These are phyloP conservation scores for Diglossa brunneiventris DNA, from an alignment of 2,113 vertebrate genomes.

Conservation along the genomic window DNA sequence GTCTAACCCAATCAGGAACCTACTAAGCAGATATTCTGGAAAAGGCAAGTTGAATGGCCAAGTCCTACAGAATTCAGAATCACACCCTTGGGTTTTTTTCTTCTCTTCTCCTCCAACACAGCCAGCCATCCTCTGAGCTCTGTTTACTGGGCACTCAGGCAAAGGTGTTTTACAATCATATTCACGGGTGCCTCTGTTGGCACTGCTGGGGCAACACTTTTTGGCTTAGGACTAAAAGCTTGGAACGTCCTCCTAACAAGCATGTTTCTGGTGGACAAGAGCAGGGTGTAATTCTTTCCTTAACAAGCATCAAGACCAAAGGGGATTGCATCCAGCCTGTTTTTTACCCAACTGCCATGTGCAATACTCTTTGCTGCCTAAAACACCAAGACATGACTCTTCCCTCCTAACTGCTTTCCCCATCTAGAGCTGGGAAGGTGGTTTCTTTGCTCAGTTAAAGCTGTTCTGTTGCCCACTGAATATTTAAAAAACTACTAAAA, in stretches of 20 bases:
- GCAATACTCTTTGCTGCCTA: neutral
- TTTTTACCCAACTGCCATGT: neutral
- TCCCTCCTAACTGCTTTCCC: neutral
- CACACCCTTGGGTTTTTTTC: rapidly evolving
- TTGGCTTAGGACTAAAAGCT: neutral
- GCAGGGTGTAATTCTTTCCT: neutral
- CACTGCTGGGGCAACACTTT: neutral
- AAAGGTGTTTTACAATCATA: neutral
- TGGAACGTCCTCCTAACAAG: neutral
- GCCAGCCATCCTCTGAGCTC: neutral
- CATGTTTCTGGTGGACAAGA: neutral
- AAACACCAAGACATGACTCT: neutral
- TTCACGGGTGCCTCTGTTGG: neutral
- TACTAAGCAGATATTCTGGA: neutral
- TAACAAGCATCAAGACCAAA: neutral
- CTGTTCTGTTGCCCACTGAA: neutral
- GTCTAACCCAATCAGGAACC: neutral
- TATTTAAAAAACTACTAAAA: neutral
- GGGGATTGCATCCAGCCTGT: neutral
- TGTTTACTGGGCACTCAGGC: neutral
- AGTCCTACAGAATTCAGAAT: neutral
- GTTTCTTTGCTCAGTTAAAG: neutral
- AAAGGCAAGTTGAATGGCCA: neutral
- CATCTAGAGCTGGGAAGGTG: neutral
- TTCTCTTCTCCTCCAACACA: neutral